These are phyloP conservation scores for Anarrhichthys ocellatus DNA, from an alignment of 2,113 vertebrate species.

Conservation along the genomic window DNA sequence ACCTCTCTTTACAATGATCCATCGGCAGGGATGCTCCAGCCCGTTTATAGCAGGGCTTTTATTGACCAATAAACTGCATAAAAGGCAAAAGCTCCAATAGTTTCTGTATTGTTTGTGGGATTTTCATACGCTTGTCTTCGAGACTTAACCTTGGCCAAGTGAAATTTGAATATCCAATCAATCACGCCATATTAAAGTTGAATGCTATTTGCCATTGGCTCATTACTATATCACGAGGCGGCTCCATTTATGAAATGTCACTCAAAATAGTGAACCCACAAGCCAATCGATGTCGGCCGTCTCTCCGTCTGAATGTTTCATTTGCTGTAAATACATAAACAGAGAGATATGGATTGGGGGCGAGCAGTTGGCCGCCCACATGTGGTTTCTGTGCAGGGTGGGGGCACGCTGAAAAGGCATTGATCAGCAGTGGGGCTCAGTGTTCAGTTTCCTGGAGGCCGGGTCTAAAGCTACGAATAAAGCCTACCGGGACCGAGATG, in stretches of 20 bases:
- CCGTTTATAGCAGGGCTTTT: slow-evolving; percentile 17
- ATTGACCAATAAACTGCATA: slow-evolving; percentile 31
- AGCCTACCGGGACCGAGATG: slow-evolving; percentile 65
- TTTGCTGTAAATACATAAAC: slow-evolving; percentile 85
- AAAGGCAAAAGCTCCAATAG: slow-evolving; percentile 47
- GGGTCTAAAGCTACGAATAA: slow-evolving; percentile 41
- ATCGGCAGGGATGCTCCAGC: slow-evolving; percentile 17
- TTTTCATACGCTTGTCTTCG: slow-evolving; percentile 42
- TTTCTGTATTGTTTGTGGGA: slow-evolving; percentile 52
- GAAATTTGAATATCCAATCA: slow-evolving; percentile 79
- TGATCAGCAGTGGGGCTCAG: slow-evolving; percentile 76
- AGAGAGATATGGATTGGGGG: slow-evolving; percentile 80
- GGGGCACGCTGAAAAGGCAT: slow-evolving; percentile 77
- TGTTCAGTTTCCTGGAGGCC: slow-evolving; percentile 73
- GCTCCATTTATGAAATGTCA: slow-evolving; percentile 84
- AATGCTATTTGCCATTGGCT: slow-evolving; percentile 79
- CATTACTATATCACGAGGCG: slow-evolving; percentile 80
- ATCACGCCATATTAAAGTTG: slow-evolving; percentile 76
- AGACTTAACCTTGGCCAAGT: slow-evolving; percentile 68
- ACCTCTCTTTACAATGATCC: slow-evolving; percentile 23
- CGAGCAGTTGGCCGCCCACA: slow-evolving; percentile 70
- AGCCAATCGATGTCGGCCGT: slow-evolving; percentile 82
- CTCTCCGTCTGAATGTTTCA: slow-evolving; percentile 82
- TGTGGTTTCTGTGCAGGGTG: slow-evolving; percentile 72
- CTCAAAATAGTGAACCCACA: slow-evolving; percentile 80